Evolutionary conservation across 1,140 invertebrate species (phyloP).

Genomic region (Probaryconus sp.): DNA sequence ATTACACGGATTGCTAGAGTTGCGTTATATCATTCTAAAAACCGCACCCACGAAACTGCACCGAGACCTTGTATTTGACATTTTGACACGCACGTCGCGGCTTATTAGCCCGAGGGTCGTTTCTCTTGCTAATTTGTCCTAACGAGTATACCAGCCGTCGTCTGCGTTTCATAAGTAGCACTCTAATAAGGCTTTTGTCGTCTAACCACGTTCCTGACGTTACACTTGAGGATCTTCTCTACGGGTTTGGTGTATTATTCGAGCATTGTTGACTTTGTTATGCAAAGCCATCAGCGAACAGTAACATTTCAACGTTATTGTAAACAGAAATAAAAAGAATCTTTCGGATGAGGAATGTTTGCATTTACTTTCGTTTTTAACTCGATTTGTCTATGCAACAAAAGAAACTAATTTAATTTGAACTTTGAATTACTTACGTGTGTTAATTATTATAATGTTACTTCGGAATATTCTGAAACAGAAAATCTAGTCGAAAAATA

Average conservation of each 20-base stretch:
- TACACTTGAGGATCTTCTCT: slow-evolving; percentile 30
- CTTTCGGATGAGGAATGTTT: no score
- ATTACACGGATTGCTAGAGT: slow-evolving; percentile 47
- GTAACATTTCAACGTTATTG: no score
- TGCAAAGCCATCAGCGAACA: no score
- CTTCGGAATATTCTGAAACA: no score
- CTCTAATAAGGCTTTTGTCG: slow-evolving; percentile 68
- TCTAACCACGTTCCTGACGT: slow-evolving; percentile 54
- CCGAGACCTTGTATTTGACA: slow-evolving; percentile 61
- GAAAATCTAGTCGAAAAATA: no score
- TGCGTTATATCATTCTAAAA: slow-evolving; percentile 52
- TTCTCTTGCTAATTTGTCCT: slow-evolving; percentile 68
- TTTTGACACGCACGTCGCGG: slow-evolving; percentile 68
- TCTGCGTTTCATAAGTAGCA: slow-evolving; percentile 64
- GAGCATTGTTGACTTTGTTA: slow-evolving; percentile 11
- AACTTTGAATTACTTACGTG: no score
- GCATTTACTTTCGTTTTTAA: no score
- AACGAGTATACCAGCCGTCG: slow-evolving; percentile 65
- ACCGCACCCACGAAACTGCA: slow-evolving; percentile 45
- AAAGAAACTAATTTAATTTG: no score
- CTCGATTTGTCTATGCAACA: no score
- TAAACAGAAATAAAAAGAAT: no score
- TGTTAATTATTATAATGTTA: no score
- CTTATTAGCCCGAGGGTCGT: slow-evolving; percentile 68
- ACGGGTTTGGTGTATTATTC: slow-evolving; percentile 1